Evolutionary conservation across 2,113 vertebrate species (phyloP), one percentile per base, ranked within the genome.

Genomic region (Chascanopsetta lugubris): DNA sequence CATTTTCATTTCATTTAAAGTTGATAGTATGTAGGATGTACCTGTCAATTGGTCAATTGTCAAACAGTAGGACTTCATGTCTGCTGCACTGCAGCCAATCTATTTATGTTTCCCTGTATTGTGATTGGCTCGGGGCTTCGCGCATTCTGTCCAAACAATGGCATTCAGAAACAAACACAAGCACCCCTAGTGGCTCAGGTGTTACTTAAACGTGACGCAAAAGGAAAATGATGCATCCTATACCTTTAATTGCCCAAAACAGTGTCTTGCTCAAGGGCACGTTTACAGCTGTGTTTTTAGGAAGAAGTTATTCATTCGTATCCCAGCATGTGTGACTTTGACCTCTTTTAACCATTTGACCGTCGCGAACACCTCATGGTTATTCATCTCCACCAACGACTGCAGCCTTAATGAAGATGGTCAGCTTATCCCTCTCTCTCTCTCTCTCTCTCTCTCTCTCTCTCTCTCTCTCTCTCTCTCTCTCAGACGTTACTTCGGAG

Each of bases 401-500:
- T 36, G n/a, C 22, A n/a, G 5, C 11, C 15, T 18, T n/a, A 68
- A 45, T 45, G 6, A 55, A 29, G 17, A 20, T 9, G 20, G 8
- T 11, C 54, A 34, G 3, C 10, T 57, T 61, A 3, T 51, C 36
- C 62, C n/a, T 49, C 56, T 32, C 11, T 51, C 8, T 78, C 25
- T 67, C 45, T 22, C 18, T 71, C 11, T 42, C 69, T 51, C 36
- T 64, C n/a, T 49, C 56, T 32, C 11, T 51, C 8, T 78, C 25
- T 67, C 45, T 22, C 5, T 51, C 36, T 64, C n/a, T 49, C 56
- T 32, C 11, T 51, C 8, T 78, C 25, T 67, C 45, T 22, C 18
- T 71, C 11, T 42, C 69, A 99, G 97, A 84, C 87, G 97, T 18
- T 99, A 99, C 85, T 99, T 99, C 79, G 97, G 97, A 58, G 97